Base-by-base conservation (phyloP, 2,113 vertebrate species). In the Rhodinocichla rosea region DNA sequence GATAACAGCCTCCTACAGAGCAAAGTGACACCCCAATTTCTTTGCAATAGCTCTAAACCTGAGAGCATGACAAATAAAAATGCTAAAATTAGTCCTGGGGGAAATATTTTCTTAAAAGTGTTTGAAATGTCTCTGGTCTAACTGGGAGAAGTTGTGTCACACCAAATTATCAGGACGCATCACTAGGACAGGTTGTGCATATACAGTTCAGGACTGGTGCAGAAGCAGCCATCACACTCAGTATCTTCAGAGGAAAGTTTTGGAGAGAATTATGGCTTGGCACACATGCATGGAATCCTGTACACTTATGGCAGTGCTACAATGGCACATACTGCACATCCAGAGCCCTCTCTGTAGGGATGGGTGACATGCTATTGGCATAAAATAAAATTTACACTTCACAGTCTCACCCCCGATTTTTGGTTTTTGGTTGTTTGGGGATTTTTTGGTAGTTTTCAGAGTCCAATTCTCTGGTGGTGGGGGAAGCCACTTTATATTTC, bases 131-230 rank as follows among this genome's bases (percentile, higher is more conserved):
- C 39, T 91, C 83, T 93, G 65, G 68, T 84, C 73, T 94, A 95
- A 88, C 79, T 45, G 85, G 73, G 42, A 92, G 45, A 86, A 83
- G 40, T n/a, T 79, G 75, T 83, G 76, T 70, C 86, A 89, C 88
- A 85, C n/a, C 85, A 28, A 83, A 83, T 89, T 87, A 42, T 62
- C 83, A 85, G 86, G 87, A 96, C 96, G 85, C 89, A 94, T 84
- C 89, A 82, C 83, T 64, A 95, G 68, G 91, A 95, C 90, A 89
- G 62, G 88, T 64, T 92, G 79, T 93, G 88, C 89, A 64, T 94
- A 95, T 89, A 94, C 93, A 85, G 83, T 96, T 97, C 67, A 96
- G 95, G 96, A 97, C 89, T 95, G 95, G 89, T 93, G 80, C 85
- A 37, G 89, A 92, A 97, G 87, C 89, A 92, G 90, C 81, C 94